Conservation (phyloP, 2,888 invertebrate genomes). For the Lasioglossum malachurum region DNA sequence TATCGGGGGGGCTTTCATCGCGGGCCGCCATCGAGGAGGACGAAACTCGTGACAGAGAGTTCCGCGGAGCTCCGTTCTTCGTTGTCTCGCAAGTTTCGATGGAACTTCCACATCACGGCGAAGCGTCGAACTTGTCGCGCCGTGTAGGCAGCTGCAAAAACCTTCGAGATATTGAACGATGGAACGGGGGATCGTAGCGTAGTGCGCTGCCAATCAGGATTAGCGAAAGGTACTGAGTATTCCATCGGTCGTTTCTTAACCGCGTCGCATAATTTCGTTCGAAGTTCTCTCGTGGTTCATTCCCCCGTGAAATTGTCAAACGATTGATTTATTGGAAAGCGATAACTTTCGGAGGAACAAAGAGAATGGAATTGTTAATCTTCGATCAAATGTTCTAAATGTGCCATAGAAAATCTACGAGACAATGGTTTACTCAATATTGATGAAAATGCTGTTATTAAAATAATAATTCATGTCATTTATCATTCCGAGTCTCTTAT, state of each 20-base stretch:
- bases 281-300: conserved; percentile 43
- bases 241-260: conserved; percentile 37
- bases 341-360: not conserved
- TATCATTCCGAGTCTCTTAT: not conserved
- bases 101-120: conserved; percentile 55
- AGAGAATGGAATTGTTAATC: not conserved
- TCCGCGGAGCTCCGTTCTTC: conserved; percentile 58
- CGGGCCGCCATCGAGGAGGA: conserved; percentile 24
- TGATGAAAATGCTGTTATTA: not conserved
- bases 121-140: conserved; percentile 67
- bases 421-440: not conserved
- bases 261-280: conserved; percentile 31
- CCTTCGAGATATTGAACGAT: conserved; percentile 45
- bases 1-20: conserved; percentile 45
- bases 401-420: not conserved
- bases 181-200: conserved; percentile 42
- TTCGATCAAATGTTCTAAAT: not conserved
- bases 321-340: conserved; percentile 13
- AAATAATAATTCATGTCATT: not conserved
- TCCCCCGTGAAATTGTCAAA: conserved; percentile 24
- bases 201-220: conserved; percentile 70
- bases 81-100: conserved; percentile 66
- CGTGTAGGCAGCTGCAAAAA: conserved; percentile 54
- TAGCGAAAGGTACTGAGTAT: conserved; percentile 45
- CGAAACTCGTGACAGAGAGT: conserved; percentile 61